Conservation (phyloP, 1,140 invertebrate genomes). For the Nasonia vitripennis region DNA sequence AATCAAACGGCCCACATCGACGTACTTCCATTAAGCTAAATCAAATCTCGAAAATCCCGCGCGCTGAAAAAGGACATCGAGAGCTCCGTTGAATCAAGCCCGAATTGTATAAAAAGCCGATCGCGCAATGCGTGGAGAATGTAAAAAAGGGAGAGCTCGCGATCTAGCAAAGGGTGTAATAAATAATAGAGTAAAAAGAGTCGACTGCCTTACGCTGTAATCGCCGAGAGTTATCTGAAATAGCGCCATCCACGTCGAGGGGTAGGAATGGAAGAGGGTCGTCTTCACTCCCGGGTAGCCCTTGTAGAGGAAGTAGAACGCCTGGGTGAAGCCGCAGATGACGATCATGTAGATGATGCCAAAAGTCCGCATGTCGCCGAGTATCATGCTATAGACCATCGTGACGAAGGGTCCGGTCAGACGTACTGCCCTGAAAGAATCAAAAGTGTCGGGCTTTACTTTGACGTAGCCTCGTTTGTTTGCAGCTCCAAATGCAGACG, state of each 20-base stretch:
- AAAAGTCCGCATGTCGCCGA: conserved; percentile 97
- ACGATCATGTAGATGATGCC: conserved; percentile 97
- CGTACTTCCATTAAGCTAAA: too few species aligned
- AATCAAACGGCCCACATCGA: too few species aligned
- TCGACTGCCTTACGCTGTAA: conserved; percentile 88
- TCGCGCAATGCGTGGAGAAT: background rate
- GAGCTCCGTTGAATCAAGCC: background rate
- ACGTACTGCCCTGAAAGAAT: conserved; percentile 86
- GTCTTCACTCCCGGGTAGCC: conserved; percentile 88
- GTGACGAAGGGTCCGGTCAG: conserved; percentile 98
- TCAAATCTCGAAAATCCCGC: too few species aligned
- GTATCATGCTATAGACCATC: conserved; percentile 99
- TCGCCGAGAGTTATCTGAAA: conserved; percentile 98
- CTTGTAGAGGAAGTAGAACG: conserved; percentile 97
- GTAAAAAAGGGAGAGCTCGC: background rate
- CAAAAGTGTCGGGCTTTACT: background rate
- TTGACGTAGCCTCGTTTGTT: background rate
- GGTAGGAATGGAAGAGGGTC: conserved; percentile 89
- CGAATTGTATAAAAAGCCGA: background rate
- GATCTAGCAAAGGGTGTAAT: background rate
- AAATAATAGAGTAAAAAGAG: background rate
- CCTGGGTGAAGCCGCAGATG: conserved; percentile 95
- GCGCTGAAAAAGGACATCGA: too few species aligned
- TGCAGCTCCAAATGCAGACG: too few species aligned
- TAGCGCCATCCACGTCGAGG: conserved; percentile 96